Evolutionary conservation across 2,797 vertebrate genomes (phyloP).

Genomic region (Sebastes trivittatus): DNA sequence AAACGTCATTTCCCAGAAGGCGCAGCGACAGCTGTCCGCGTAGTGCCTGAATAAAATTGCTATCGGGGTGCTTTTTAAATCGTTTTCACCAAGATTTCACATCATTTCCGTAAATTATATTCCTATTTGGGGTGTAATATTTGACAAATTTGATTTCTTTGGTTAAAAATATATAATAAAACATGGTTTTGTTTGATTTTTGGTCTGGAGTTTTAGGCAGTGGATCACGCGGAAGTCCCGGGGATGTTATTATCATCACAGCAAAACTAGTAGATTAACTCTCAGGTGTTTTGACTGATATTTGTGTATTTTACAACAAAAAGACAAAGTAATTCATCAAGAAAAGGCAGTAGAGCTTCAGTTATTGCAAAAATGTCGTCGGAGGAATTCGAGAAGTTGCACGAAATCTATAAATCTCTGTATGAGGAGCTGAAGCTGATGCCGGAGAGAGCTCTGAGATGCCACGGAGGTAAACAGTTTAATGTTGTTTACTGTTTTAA

Average conservation of each 20-base stretch:
- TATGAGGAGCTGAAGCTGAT: slow-evolving; percentile 85
- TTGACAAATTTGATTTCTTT: fast-evolving
- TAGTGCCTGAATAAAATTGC: slow-evolving; percentile 53
- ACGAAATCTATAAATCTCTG: slow-evolving; percentile 89
- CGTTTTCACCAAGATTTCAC: fast-evolving
- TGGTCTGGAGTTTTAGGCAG: fast-evolving
- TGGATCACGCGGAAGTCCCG: slow-evolving; percentile 67
- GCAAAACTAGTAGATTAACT: background rate
- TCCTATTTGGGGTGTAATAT: fast-evolving
- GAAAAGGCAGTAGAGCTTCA: background rate
- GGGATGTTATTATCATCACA: slow-evolving; percentile 57
- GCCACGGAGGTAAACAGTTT: slow-evolving; percentile 82
- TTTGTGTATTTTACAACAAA: background rate
- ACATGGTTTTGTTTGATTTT: background rate
- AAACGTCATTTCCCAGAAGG: slow-evolving; percentile 59
- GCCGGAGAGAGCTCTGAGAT: slow-evolving; percentile 79
- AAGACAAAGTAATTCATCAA: background rate
- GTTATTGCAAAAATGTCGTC: slow-evolving; percentile 81
- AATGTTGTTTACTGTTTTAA: background rate
- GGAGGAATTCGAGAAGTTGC: slow-evolving; percentile 92
- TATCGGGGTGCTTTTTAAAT: fast-evolving
- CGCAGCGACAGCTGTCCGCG: background rate
- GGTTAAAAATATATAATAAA: fast-evolving
- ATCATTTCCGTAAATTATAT: fast-evolving
- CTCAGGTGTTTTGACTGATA: too few relatives aligned